Conservation (phyloP, 2,113 vertebrate species). For the Cyprinodon variegatus region DNA sequence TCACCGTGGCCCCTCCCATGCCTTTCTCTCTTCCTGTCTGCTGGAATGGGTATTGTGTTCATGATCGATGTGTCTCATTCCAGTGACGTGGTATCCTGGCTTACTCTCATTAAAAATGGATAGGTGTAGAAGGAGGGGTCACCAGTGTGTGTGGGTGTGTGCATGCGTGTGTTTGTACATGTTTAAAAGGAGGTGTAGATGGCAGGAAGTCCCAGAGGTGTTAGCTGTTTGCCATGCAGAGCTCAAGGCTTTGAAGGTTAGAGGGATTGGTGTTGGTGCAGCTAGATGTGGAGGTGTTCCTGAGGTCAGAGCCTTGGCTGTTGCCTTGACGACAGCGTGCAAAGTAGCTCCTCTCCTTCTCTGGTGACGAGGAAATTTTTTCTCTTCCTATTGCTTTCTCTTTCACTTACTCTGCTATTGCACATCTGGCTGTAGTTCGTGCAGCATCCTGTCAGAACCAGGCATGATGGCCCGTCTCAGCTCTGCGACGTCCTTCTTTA, state of each 20-base stretch:
- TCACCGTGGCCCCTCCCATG: conserved; percentile 23
- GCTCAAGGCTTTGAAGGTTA: conserved; percentile 55
- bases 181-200: conserved; percentile 71
- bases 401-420: conserved; percentile 19
- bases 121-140: conserved; percentile 67
- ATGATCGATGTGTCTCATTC: conserved; percentile 95
- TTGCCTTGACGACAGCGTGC: conserved; percentile 72
- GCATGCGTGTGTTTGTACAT: conserved; percentile 34
- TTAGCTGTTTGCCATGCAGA: conserved; percentile 74
- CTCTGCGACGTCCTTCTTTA: conserved; percentile 25
- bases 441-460: conserved; percentile 36
- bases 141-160: conserved; percentile 39
- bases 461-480: conserved; percentile 30
- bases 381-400: conserved; percentile 27
- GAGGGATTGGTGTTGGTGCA: conserved; percentile 30
- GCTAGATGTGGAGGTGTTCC: conserved; percentile 49
- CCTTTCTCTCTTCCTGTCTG: conserved; percentile 38
- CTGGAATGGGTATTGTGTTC: conserved; percentile 70
- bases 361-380: conserved; percentile 52
- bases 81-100: conserved; percentile 82
- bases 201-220: conserved; percentile 79
- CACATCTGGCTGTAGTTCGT: conserved; percentile 57
- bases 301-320: conserved; percentile 78
- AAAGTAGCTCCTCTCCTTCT: conserved; percentile 55
- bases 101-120: conserved; percentile 94